Base-by-base conservation (phyloP, 2,797 vertebrate species). In the Oryzias dopingdopingensis region DNA sequence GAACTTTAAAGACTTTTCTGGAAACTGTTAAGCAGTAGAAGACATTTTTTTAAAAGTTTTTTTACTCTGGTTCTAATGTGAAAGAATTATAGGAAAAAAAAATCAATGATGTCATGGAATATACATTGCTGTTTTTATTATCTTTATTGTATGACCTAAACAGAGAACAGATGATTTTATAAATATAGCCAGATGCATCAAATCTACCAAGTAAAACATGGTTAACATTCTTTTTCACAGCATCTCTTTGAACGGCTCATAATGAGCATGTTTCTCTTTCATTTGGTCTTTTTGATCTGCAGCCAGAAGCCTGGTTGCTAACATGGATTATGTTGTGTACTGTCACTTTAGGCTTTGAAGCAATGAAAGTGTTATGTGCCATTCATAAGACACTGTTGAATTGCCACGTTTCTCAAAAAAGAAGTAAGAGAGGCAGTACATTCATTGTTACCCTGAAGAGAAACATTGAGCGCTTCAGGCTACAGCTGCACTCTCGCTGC, bases 401-500 rank as follows among this genome's bases (percentile, higher is more conserved):
- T 20, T 58, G 60, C 50, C 42, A 62, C 69, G 59, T 73, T 65
- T 77, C 57, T 65, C 46, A 59, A 70, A 37, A 37, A 37, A 37
- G 32, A 43, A 63, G 66, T 59, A 77, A 73, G 63, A 75, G 53
- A 79, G 65, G 65, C 41, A 66, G 72, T 13, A 15, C 66, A 57
- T 61, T 78, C 42, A 50, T 60, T 73, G 23, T 51, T 13, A 56
- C 46, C 62, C 57, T 74, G 72, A 73, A 65, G 62, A 75, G 49
- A 67, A 76, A 66, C 62, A 62, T 69, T 54, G 49, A 60, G 6
- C 49, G 69, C 72, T 72, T 0, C 6, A 70, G 77, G 80, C 75
- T 80, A 70, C 78, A 83, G 83, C 81, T 78, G 67, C 58, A 76
- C 68, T 72, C 73, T 49, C 42, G 29, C 32, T 37, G 64, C 59